Base-by-base conservation (phyloP, 1,140 invertebrate species). In the Chlorops oryzae region DNA sequence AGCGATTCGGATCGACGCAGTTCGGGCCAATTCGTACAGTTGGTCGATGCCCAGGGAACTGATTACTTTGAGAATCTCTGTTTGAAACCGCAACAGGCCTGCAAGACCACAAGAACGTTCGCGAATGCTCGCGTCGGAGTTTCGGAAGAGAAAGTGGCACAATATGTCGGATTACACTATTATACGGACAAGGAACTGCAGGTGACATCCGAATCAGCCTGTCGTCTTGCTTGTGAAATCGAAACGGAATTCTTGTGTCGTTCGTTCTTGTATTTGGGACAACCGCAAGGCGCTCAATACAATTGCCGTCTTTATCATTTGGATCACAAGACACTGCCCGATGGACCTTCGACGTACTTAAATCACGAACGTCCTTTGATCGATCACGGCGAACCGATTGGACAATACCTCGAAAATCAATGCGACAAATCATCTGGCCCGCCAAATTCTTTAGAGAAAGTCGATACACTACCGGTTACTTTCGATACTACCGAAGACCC, bases 31-130 rank as follows among this genome's bases (percentile, higher is more conserved):
- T 85, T 85, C 62, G 81, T 87, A 3, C 88, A 92, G 61, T 83
- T 95, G 51, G 84, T 90, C 2, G 91, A 95, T 59, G 87, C 88
- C 2, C 87, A 88, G 58, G 92, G 91, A 20, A 88, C 92, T 3
- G 92, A 96, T 70, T 96, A 95, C 65, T 96, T 95, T 70, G 92
- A 96, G 76, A 96, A 95, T 75, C 77, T 94, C n/a, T 96, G 92
- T 63, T 74, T 95, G 54, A 88, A 90, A 76, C 84, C 87, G 20
- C 83, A 82, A 47, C 86, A 90, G 58, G 87, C 88, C 12, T 94
- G 90, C 73, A 88, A 88, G 65, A 83, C 81, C 2, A 84, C 83
- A 49, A 78, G 88, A 45, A 74, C 81, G 15, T 94, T 87, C 74
- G 80, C 84, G 53, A 80, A 83, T 34, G 89, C 91, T 2, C 79